Evolutionary conservation across 2,113 vertebrate genomes (phyloP).

Genomic region (Tragelaphus imberbis): DNA sequence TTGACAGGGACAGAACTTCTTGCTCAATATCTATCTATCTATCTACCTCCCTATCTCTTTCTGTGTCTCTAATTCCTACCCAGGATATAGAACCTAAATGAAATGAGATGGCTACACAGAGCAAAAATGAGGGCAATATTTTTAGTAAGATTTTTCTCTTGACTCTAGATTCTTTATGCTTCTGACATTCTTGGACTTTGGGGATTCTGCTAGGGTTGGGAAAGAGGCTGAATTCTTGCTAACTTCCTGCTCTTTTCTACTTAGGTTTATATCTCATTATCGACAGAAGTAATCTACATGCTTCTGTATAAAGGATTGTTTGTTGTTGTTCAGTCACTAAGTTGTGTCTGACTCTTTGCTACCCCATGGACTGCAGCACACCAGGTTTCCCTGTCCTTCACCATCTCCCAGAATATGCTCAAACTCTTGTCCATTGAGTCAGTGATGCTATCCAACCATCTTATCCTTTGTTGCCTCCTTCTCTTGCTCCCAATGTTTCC

Average conservation of each 20-base stretch:
- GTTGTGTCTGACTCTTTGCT: rapidly evolving
- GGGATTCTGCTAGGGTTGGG: neutral
- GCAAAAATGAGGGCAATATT: neutral
- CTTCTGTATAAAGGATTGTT: neutral
- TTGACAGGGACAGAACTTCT: neutral
- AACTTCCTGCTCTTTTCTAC: neutral
- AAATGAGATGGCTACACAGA: neutral
- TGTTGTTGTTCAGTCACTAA: neutral
- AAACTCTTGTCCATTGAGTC: neutral
- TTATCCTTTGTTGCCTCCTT: neutral
- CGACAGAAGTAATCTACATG: neutral
- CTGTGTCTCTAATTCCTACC: neutral
- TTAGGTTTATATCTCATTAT: neutral
- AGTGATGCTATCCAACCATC: neutral
- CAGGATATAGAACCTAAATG: neutral
- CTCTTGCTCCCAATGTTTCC: neutral
- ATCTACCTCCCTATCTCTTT: rapidly evolving
- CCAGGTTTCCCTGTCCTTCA: neutral
- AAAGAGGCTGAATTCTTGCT: neutral
- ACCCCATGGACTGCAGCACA: neutral
- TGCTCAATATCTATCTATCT: neutral
- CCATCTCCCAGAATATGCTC: neutral
- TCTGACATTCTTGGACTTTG: neutral
- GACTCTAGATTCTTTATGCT: neutral
- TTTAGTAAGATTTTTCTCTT: neutral